A percentile compares a stretch with the other conserved stretches of the same genome.
phyloP scores from a whole-genome alignment of 2,888 invertebrate species.

The Melinaea menophilus region DNA sequence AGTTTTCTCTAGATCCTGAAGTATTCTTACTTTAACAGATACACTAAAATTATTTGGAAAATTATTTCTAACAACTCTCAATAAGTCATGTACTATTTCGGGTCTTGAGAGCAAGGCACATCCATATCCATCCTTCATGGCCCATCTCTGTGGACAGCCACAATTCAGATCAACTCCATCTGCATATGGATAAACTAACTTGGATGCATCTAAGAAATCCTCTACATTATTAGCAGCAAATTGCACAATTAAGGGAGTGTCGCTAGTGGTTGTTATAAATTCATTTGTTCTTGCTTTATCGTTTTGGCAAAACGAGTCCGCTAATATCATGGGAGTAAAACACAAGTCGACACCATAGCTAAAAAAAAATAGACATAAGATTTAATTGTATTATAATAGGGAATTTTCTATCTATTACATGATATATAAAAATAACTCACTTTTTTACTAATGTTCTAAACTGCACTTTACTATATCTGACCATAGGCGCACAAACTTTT shows the following conservation, averaged over 20 bases:
- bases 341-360: slow-evolving; percentile 92
- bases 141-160: slow-evolving; percentile 98
- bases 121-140: slow-evolving; percentile 93
- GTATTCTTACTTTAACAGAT: slow-evolving; percentile 94
- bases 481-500: slow-evolving; percentile 96
- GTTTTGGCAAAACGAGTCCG: slow-evolving; percentile 94
- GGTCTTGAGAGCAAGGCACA: slow-evolving; percentile 90
- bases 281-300: slow-evolving; percentile 90
- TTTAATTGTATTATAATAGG: background rate
- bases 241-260: slow-evolving; percentile 93
- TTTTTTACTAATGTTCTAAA: slow-evolving; percentile 68
- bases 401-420: slow-evolving; percentile 2
- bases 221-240: slow-evolving; percentile 92
- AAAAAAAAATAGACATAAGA: slow-evolving; percentile 40
- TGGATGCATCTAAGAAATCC: slow-evolving; percentile 91
- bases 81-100: slow-evolving; percentile 88
- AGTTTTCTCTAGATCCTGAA: slow-evolving; percentile 82
- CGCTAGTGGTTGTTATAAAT: slow-evolving; percentile 85
- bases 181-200: slow-evolving; percentile 88
- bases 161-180: slow-evolving; percentile 98
- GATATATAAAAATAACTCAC: slow-evolving; percentile 44
- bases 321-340: slow-evolving; percentile 98
- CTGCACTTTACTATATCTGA: slow-evolving; percentile 86
- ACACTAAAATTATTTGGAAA: slow-evolving; percentile 87
- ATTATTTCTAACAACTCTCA: slow-evolving; percentile 84